A percentile compares a stretch with the other conserved stretches of the same genome.
phyloP scores from a whole-genome alignment of 2,888 invertebrate species.

The Thera britannica region DNA sequence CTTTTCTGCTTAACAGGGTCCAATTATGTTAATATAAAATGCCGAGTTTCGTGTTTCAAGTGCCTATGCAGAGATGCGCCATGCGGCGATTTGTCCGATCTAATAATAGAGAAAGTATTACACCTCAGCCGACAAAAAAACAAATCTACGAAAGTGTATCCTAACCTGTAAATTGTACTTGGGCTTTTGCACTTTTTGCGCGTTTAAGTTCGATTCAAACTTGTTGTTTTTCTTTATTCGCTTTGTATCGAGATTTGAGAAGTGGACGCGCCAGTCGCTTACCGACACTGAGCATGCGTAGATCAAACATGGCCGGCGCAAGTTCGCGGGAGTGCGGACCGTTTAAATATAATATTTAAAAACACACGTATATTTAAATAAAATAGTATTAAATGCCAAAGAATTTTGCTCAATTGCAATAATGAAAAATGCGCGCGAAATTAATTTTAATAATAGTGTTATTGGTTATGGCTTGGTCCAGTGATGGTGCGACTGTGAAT shows the following conservation, averaged over 20 bases:
- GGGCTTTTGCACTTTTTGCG: slow-evolving; percentile 43
- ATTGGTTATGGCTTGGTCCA: slow-evolving; percentile 51
- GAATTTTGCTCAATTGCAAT: slow-evolving; percentile 56
- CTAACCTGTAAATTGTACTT: slow-evolving; percentile 29
- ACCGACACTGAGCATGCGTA: slow-evolving; percentile 63
- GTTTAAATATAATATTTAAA: slow-evolving; percentile 1
- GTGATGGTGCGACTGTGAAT: slow-evolving; percentile 51
- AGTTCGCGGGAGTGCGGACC: slow-evolving; percentile 61
- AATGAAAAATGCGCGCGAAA: slow-evolving; percentile 74
- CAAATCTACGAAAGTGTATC: slow-evolving; percentile 42
- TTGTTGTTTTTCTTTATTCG: neutral
- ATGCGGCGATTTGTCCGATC: slow-evolving; percentile 42
- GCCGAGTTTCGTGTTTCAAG: neutral
- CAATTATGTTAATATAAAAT: neutral
- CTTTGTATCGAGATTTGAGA: slow-evolving; percentile 31
- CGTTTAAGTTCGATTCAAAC: slow-evolving; percentile 42
- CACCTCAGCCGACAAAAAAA: slow-evolving; percentile 45
- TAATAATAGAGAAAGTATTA: slow-evolving; percentile 65
- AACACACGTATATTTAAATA: slow-evolving; percentile 17
- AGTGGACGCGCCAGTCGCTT: slow-evolving; percentile 49
- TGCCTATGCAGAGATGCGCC: neutral
- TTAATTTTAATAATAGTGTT: slow-evolving; percentile 57
- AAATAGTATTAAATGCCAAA: slow-evolving; percentile 49
- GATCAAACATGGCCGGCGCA: slow-evolving; percentile 57
- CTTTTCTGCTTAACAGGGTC: no score